These are phyloP conservation scores for Ceuthmochares aereus DNA, from an alignment of 2,113 vertebrate species.

Conservation along the genomic window DNA sequence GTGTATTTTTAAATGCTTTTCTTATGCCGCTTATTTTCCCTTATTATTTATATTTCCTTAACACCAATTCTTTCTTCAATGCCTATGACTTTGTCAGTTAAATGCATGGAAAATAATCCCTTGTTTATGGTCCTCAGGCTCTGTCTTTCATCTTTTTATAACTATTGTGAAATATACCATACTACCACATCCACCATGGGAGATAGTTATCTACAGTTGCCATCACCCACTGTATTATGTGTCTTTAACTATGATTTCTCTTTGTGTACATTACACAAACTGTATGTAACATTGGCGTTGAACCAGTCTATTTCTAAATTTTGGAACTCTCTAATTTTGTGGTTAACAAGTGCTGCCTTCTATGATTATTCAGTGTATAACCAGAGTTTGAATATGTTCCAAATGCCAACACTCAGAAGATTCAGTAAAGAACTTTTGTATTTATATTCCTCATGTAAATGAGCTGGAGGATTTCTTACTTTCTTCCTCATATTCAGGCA, in stretches of 20 bases:
- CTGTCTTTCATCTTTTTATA: constrained; percentile 7
- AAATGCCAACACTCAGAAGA: neutral
- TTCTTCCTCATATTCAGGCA: constrained; percentile 22
- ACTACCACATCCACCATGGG: neutral
- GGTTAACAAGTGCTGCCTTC: constrained; percentile 22
- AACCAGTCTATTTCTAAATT: neutral
- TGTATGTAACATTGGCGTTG: neutral
- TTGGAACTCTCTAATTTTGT: neutral
- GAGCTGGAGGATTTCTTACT: constrained; percentile 57
- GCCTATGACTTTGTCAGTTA: neutral
- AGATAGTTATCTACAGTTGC: neutral
- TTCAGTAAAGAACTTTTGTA: neutral
- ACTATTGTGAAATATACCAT: neutral
- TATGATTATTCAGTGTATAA: neutral
- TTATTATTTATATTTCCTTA: neutral
- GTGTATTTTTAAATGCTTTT: neutral
- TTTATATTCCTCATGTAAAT: constrained; percentile 58
- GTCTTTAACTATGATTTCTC: neutral
- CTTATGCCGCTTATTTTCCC: neutral
- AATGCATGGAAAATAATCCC: neutral
- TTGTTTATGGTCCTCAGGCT: neutral
- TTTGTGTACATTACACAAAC: neutral
- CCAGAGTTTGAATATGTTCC: neutral
- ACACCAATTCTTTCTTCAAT: neutral
- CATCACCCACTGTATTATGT: neutral